These are phyloP conservation scores for Sminthurides aquaticus DNA, from an alignment of 2,888 invertebrate genomes.

Conservation along the genomic window DNA sequence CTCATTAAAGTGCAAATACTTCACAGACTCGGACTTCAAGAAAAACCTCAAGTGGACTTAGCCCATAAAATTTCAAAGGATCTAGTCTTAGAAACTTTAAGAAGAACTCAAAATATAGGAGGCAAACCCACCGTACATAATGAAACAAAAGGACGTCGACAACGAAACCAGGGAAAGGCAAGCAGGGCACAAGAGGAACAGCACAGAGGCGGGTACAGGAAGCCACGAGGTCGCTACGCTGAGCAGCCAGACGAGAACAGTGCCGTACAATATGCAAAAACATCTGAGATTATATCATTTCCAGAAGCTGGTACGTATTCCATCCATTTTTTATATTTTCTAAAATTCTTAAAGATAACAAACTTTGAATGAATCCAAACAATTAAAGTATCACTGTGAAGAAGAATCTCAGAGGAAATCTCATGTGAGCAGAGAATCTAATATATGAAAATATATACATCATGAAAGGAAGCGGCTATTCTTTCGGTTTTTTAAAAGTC, in stretches of 20 bases:
- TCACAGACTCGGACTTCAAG: slow-evolving; percentile 38
- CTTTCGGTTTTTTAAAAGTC: too few species aligned
- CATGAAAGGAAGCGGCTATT: too few species aligned
- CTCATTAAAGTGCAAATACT: slow-evolving; percentile 43
- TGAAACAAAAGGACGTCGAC: not conserved
- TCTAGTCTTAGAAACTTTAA: slow-evolving; percentile 41
- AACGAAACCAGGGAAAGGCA: not conserved
- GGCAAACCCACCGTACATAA: not conserved
- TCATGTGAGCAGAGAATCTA: too few species aligned
- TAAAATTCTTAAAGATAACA: too few species aligned
- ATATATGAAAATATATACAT: too few species aligned
- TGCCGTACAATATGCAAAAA: slow-evolving; percentile 41
- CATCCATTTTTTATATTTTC: slow-evolving; percentile 1
- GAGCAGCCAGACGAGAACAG: not conserved
- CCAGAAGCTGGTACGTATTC: slow-evolving; percentile 42
- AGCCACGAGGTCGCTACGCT: not conserved
- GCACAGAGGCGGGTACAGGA: not conserved
- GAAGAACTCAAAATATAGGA: slow-evolving; percentile 29
- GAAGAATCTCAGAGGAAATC: not conserved
- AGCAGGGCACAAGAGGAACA: not conserved
- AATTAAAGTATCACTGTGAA: too few species aligned
- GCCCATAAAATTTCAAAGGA: slow-evolving; percentile 42
- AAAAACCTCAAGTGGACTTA: slow-evolving; percentile 40
- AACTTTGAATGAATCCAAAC: too few species aligned
- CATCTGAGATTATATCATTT: slow-evolving; percentile 43